Evolutionary conservation across 1,140 invertebrate species (phyloP).

Genomic region (Geopemphigus sp.): DNA sequence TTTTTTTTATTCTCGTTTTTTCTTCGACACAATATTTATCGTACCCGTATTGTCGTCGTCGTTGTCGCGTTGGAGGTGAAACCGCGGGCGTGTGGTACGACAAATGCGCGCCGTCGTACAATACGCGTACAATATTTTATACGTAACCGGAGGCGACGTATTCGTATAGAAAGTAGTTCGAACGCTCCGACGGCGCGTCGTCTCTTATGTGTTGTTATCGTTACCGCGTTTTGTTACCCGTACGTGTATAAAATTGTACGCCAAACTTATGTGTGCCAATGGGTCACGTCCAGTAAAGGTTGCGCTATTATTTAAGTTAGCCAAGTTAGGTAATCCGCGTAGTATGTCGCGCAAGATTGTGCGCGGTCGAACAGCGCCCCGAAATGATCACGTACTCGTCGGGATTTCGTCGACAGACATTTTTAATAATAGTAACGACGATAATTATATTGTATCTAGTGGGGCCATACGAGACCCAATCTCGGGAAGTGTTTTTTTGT

Average conservation of each 20-base stretch:
- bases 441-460: too few species aligned
- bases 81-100: too few species aligned
- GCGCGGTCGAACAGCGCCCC: too few species aligned
- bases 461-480: too few species aligned
- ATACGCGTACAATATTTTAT: not conserved
- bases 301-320: not conserved
- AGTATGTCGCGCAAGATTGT: too few species aligned
- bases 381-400: not conserved
- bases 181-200: not conserved
- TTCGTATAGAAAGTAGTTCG: conserved; percentile 27
- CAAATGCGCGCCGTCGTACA: too few species aligned
- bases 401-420: not conserved
- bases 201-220: not conserved
- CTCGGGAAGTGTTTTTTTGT: too few species aligned
- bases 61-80: too few species aligned
- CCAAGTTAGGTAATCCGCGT: not conserved
- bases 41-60: too few species aligned
- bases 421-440: not conserved
- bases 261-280: conserved; percentile 28
- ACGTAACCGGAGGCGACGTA: conserved; percentile 17
- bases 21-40: too few species aligned
- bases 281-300: conserved; percentile 20
- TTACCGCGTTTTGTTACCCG: not conserved
- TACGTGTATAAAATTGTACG: too few species aligned
- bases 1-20: not conserved